Conservation (phyloP, 2,113 vertebrate genomes). For the Tyto alba region DNA sequence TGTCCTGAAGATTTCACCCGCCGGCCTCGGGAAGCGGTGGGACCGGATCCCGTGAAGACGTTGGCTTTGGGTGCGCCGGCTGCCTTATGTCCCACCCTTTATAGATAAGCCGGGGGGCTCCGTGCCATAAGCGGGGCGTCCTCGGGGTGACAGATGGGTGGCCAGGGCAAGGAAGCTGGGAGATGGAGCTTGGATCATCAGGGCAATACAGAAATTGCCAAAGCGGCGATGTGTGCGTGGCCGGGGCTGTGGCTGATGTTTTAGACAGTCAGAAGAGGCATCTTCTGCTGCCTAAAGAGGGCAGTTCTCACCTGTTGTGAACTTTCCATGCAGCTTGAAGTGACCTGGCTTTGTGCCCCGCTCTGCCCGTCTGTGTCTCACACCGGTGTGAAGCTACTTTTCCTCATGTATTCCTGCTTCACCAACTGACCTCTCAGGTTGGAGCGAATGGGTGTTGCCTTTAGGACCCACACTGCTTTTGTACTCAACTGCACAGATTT, state of each 20-base stretch:
- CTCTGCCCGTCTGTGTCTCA: neutral
- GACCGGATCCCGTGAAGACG: accelerated
- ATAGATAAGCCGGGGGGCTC: neutral
- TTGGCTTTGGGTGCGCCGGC: neutral
- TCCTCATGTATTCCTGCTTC: neutral
- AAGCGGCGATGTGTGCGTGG: neutral
- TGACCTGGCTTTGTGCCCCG: neutral
- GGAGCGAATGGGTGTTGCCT: neutral
- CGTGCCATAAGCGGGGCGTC: neutral
- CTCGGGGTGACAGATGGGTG: neutral
- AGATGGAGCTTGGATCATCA: neutral
- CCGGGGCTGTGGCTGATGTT: neutral
- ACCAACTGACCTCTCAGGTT: neutral
- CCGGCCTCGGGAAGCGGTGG: neutral
- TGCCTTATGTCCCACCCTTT: neutral
- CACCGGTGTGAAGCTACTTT: neutral
- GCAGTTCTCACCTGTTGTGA: neutral
- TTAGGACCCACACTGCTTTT: neutral
- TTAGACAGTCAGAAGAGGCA: neutral
- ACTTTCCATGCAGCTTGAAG: neutral
- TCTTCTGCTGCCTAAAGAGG: neutral
- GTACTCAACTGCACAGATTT: neutral
- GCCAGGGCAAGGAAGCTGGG: neutral
- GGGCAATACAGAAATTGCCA: neutral
- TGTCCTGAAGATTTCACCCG: neutral